phyloP scores from a whole-genome alignment of 2,888 invertebrate genomes.

The Balanococcus diminutus region DNA sequence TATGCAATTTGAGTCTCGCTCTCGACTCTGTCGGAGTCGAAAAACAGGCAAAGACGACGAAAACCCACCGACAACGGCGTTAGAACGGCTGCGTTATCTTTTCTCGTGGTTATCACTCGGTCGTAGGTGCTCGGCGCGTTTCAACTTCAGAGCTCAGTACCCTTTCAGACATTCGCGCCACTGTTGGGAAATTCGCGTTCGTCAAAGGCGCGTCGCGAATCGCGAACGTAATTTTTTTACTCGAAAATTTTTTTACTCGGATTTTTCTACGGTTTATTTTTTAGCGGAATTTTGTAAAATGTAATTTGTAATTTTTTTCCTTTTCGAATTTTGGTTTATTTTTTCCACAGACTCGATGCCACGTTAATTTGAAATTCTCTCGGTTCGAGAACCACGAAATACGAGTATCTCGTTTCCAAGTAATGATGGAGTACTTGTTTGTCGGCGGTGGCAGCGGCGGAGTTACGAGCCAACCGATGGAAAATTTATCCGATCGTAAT shows the following conservation, averaged over 20 bases:
- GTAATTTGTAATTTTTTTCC: not conserved
- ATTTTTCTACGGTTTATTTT: not conserved
- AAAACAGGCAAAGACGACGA: not conserved
- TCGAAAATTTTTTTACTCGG: not conserved
- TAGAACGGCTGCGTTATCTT: constrained; percentile 52
- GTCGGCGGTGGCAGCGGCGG: not conserved
- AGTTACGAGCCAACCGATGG: not conserved
- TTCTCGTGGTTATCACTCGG: constrained; percentile 33
- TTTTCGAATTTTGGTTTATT: not conserved
- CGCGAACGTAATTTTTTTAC: constrained; percentile 11
- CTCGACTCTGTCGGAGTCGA: not conserved
- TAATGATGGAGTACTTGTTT: not conserved
- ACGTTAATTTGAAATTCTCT: not conserved
- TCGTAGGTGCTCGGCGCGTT: constrained; percentile 40
- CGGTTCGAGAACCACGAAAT: not conserved
- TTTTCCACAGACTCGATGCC: not conserved
- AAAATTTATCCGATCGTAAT: constrained; percentile 11
- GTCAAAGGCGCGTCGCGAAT: constrained; percentile 10
- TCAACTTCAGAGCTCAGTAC: constrained; percentile 48
- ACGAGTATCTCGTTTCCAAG: not conserved
- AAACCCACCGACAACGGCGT: too few relatives aligned
- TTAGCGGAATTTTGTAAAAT: not conserved
- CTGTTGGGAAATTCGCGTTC: not conserved
- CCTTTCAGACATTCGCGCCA: constrained; percentile 28
- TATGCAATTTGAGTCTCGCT: constrained; percentile 38